Evolutionary conservation across 1,140 invertebrate species (phyloP), one percentile per base, ranked within the genome.

Genomic region (Drosophila ironensis): DNA sequence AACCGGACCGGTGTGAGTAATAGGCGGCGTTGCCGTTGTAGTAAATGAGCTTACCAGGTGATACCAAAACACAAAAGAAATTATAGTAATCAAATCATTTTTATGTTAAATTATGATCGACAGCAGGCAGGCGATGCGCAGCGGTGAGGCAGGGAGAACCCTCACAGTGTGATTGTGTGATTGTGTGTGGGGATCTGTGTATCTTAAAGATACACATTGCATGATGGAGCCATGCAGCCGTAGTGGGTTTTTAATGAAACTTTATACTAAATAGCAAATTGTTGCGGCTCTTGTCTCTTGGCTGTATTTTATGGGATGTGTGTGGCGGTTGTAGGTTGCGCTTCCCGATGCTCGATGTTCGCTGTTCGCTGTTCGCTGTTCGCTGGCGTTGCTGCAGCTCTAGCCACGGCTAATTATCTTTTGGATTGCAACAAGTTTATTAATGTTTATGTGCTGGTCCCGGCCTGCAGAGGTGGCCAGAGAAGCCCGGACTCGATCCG

Each of bases 41-140:
- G 80, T 86, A 86, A 86, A 86, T 86, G 80, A 86, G 80, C 80
- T 86, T 86, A 86, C 80, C 80, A 86, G 80, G 80, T 86, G 80
- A 86, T 86, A 86, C 81, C 80, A 86, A 86, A 86, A 86, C 80
- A 86, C 80, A 86, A 86, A 86, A 86, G 80, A 86, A 86, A 86
- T 86, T 86, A 86, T 86, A 86, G 80, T 86, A 86, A 86, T 86
- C 80, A 86, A 86, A 86, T 86, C 80, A 86, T 86, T 86, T 86
- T 86, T 86, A 86, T 86, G 80, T 86, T 86, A 86, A 86, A 86
- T 86, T 86, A 86, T 86, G 80, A 86, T 86, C 80, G 80, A 86
- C 80, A 87, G 80, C 80, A 78, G 70, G 80, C 75, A 86, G 75
- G 67, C 81, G 73, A 72, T 51, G 37, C 68, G 42, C 38, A 6